Evolutionary conservation across 2,888 invertebrate genomes (phyloP), one percentile per base, ranked within the genome.

Genomic region (Hirtodrosophila alboralis): DNA sequence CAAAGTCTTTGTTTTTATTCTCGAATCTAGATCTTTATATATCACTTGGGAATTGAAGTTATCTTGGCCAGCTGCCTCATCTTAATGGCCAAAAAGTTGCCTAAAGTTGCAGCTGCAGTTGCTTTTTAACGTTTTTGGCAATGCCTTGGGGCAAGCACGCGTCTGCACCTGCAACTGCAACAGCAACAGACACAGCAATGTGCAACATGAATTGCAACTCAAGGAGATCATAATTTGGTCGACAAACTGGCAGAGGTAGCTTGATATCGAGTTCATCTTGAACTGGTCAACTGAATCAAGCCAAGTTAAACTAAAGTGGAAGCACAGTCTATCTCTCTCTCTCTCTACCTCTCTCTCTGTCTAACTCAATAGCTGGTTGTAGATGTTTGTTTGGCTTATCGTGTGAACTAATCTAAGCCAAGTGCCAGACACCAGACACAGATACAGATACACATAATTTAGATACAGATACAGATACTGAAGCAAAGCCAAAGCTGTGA

Each of bases 351-450:
- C n/a, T 18, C 37, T 14, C 21, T 31, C 36, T 37, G 33, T 56
- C 48, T 48, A 44, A 23, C 48, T 23, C 23, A 23, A 23, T 23
- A 23, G 6, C 26, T 31, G 23, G 8, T 47, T 21, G 38, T 53
- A 40, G 71, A 4, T 18, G 58, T 64, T 67, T 70, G 54, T 69
- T 54, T 51, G 72, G 78, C 85, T 87, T 87, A 87, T 85, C 86
- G 79, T 80, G 79, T 80, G 79, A 80, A 80, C 79, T 75, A 76
- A 85, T 80, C 86, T 85, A 63, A 72, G 62, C 41, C 53, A 44
- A 37, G 59, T 49, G 27, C 7, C 3, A 51, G 30, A 13, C 38
- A 14, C 41, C 5, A 61, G 27, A 10, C 14, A 13, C 13, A 54
- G 38, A 27, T 28, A 26, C 30, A 48, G 33, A 41, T 41, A 38